These are phyloP conservation scores for Drosophila teissieri DNA, from an alignment of 1,140 invertebrate species.

Conservation along the genomic window DNA sequence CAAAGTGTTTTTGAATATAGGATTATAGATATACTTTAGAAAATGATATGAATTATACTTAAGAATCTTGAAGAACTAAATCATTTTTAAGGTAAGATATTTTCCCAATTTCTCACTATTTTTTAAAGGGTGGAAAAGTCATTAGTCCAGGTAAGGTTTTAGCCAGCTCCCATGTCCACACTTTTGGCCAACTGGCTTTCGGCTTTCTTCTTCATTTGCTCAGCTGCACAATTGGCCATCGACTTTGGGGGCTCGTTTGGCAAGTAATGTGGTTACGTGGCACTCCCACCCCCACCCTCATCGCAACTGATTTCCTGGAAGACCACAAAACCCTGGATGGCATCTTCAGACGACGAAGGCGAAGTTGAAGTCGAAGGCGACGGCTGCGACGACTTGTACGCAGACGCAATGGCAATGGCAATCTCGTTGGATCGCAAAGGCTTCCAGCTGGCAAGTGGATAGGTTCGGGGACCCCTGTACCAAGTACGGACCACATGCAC, in stretches of 20 bases:
- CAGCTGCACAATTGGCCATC: constrained; percentile 70
- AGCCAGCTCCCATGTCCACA: constrained; percentile 52
- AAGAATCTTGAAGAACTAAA: too few species aligned
- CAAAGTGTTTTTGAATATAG: too few species aligned
- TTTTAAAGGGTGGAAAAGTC: too few species aligned
- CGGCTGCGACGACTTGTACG: background rate
- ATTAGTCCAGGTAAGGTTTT: constrained; percentile 53
- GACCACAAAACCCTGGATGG: constrained; percentile 59
- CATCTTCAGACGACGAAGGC: constrained; percentile 53
- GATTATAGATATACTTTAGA: too few species aligned
- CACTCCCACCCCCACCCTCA: constrained; percentile 44
- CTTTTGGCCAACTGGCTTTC: constrained; percentile 48
- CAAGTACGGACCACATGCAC: constrained; percentile 61
- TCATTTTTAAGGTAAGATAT: background rate
- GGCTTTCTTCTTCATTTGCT: constrained; percentile 22
- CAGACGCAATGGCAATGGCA: constrained; percentile 13
- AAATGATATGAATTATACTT: too few species aligned
- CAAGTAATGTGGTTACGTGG: constrained; percentile 69
- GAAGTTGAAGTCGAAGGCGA: too few species aligned
- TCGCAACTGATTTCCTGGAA: constrained; percentile 67
- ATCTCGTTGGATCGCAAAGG: constrained; percentile 11
- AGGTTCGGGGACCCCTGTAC: constrained; percentile 48
- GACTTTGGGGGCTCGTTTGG: constrained; percentile 70
- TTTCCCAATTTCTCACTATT: background rate
- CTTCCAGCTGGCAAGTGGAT: constrained; percentile 35